These are phyloP conservation scores for Liasis olivaceus DNA, from an alignment of 2,797 vertebrate genomes.

Conservation along the genomic window DNA sequence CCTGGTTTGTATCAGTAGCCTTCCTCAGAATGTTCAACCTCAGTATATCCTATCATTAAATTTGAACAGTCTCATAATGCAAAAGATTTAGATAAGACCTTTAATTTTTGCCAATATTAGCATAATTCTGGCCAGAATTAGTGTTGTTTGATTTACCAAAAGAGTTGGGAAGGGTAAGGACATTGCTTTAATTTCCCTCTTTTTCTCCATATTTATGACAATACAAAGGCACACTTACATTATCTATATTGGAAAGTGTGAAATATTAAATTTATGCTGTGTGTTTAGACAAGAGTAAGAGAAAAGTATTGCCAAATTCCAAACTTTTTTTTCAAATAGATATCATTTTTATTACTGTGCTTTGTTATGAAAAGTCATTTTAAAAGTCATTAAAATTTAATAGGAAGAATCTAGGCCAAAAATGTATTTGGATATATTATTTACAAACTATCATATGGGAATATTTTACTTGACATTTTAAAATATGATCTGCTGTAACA, in stretches of 20 bases:
- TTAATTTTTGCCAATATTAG: background rate
- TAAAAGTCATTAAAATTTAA: conserved; percentile 45
- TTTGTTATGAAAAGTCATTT: conserved; percentile 28
- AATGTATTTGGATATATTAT: conserved; percentile 59
- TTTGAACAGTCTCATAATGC: background rate
- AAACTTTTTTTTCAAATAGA: background rate
- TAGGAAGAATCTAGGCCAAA: conserved; percentile 47
- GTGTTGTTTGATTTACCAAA: background rate
- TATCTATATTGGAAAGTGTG: background rate
- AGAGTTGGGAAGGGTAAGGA: background rate
- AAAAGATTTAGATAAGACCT: background rate
- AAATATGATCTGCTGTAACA: conserved; percentile 24
- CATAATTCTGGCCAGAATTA: conserved; percentile 4
- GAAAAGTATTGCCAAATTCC: background rate
- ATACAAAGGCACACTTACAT: background rate
- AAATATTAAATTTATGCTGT: background rate
- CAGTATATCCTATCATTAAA: background rate
- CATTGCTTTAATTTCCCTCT: background rate
- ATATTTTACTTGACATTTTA: conserved; percentile 52
- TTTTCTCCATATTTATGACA: background rate
- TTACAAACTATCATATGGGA: conserved; percentile 48
- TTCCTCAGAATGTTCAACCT: background rate
- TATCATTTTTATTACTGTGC: conserved; percentile 40
- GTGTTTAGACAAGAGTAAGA: conserved; percentile 26
- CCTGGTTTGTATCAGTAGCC: no score